Conservation (phyloP, 2,113 vertebrate species). For the Rana temporaria region DNA sequence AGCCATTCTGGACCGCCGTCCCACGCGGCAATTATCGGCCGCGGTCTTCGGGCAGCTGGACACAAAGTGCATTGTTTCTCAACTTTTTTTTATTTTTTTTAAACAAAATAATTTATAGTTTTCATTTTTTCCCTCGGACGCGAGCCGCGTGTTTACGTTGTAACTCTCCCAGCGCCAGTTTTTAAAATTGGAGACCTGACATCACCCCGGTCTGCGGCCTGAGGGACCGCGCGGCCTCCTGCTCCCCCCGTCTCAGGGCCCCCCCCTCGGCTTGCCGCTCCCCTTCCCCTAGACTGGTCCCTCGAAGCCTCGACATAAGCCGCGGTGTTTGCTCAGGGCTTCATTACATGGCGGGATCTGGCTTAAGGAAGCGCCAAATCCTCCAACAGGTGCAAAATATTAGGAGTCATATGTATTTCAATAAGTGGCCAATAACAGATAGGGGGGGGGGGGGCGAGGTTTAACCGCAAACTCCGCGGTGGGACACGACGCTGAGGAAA, state of each 20-base stretch:
- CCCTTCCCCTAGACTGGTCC: conserved; percentile 1
- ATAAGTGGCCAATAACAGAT: conserved; percentile 17
- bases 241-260: conserved; percentile 1
- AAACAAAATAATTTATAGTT: conserved; percentile 24
- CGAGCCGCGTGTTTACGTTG: neutral
- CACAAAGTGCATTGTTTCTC: neutral
- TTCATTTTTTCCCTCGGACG: conserved; percentile 26
- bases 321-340: conserved; percentile 44
- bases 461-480: neutral
- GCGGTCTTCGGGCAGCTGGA: conserved; percentile 14
- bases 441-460: neutral
- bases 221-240: neutral
- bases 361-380: conserved; percentile 35
- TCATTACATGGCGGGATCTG: conserved; percentile 35
- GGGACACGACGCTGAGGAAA: too few species aligned
- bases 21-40: neutral
- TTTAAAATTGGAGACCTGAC: too few species aligned
- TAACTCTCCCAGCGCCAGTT: neutral
- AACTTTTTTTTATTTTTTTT: neutral
- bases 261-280: neutral
- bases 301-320: conserved; percentile 8
- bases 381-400: conserved; percentile 50
- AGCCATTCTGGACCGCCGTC: neutral
- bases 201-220: neutral
- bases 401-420: conserved; percentile 34